Percentiles rank a stretch among this genome's conserved stretches.
Conservation (phyloP, 2,113 vertebrate genomes). For the Dasyprocta punctata region DNA sequence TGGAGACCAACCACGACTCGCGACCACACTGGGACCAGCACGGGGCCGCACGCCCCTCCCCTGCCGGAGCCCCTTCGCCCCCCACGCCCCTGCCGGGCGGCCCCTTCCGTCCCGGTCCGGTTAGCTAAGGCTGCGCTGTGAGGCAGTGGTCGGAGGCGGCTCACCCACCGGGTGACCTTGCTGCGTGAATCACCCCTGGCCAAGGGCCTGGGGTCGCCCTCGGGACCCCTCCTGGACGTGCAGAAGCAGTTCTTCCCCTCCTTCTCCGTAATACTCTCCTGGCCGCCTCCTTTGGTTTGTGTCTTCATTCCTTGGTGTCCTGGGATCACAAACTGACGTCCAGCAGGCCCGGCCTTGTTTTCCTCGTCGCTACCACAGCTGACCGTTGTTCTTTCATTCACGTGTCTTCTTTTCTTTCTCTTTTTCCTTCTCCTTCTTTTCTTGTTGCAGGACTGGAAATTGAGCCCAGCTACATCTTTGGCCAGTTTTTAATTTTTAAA, state of each 20-base stretch:
- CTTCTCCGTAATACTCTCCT: background rate
- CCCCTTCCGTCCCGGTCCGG: background rate
- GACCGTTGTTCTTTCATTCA: background rate
- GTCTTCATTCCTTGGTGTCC: background rate
- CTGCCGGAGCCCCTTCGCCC: background rate
- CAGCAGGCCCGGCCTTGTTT: background rate
- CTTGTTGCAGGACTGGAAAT: background rate
- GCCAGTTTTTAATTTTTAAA: background rate
- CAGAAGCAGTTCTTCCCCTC: background rate
- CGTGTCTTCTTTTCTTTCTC: background rate
- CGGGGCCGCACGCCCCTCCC: background rate
- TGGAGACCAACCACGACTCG: background rate
- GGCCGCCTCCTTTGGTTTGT: background rate
- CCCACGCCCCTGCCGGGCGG: fast-evolving
- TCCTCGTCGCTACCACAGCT: background rate
- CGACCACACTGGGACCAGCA: background rate
- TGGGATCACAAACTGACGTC: background rate
- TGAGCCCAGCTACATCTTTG: background rate
- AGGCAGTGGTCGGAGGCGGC: background rate
- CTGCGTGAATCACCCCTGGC: background rate
- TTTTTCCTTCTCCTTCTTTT: background rate
- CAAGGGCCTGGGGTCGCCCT: background rate
- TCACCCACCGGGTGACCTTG: background rate
- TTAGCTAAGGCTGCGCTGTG: background rate
- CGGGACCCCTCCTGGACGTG: background rate